Evolutionary conservation across 2,888 invertebrate species (phyloP).

Genomic region (Aporophyla nigra): DNA sequence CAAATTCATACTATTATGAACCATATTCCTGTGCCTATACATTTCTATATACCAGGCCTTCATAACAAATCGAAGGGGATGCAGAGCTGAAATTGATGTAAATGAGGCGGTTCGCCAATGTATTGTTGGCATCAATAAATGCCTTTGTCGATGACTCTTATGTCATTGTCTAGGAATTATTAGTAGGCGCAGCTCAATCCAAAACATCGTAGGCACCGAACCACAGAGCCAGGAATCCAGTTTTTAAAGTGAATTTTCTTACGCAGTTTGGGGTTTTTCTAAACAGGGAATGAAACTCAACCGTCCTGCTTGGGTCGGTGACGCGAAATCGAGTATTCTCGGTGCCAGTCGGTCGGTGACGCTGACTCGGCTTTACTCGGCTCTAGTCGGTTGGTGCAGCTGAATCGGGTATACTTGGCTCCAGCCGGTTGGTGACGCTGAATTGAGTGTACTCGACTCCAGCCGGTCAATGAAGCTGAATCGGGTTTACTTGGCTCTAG

Average conservation of each 20-base stretch:
- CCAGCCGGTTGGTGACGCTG: too few species aligned
- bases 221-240: background rate
- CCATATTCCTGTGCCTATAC: background rate
- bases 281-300: too few species aligned
- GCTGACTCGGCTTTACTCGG: background rate
- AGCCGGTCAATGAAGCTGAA: too few species aligned
- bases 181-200: background rate
- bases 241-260: background rate
- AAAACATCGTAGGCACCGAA: background rate
- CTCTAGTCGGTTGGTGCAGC: too few species aligned
- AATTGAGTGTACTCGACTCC: too few species aligned
- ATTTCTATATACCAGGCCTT: background rate
- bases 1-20: background rate
- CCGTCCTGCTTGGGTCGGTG: background rate
- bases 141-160: conserved; percentile 2
- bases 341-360: background rate
- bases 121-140: conserved; percentile 2
- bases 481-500: too few species aligned
- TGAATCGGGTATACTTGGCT: too few species aligned
- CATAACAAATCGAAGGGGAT: background rate
- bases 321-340: background rate
- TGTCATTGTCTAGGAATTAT: conserved; percentile 18
- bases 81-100: background rate
- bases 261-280: background rate
- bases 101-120: too few species aligned